Percentiles rank a stretch among this genome's conserved stretches.
Conservation (phyloP, 1,140 invertebrate genomes). For the Penaeus indicus region DNA sequence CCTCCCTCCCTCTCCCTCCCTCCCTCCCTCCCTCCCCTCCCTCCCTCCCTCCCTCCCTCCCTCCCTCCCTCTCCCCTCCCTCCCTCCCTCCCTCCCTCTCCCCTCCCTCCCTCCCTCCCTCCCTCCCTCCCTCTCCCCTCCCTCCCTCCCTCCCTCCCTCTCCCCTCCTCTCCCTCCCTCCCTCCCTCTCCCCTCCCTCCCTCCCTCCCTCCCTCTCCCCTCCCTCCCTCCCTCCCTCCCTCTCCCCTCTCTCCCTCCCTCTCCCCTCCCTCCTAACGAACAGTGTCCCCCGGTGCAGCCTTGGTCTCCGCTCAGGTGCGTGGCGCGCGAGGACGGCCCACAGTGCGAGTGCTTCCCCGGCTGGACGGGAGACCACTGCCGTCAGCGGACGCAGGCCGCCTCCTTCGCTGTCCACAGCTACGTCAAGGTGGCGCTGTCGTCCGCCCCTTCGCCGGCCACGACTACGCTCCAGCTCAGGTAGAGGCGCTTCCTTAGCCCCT, state of each 20-base stretch:
- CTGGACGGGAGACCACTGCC: neutral
- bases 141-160: neutral
- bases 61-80: no score
- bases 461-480: neutral
- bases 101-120: no score
- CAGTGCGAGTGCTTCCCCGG: neutral
- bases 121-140: neutral
- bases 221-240: neutral
- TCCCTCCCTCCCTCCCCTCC: no score
- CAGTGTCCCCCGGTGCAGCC: neutral
- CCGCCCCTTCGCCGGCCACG: neutral
- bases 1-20: no score
- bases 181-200: neutral
- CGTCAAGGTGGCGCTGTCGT: constrained; percentile 1
- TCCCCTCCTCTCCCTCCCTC: neutral
- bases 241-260: neutral
- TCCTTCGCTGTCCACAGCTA: neutral
- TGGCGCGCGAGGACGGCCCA: neutral
- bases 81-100: no score
- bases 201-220: neutral
- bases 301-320: neutral
- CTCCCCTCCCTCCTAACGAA: no score
- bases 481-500: no score
- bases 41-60: no score
- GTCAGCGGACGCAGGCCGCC: neutral